Evolutionary conservation across 2,113 vertebrate genomes (phyloP).

Genomic region (Corythornis vintsioides): DNA sequence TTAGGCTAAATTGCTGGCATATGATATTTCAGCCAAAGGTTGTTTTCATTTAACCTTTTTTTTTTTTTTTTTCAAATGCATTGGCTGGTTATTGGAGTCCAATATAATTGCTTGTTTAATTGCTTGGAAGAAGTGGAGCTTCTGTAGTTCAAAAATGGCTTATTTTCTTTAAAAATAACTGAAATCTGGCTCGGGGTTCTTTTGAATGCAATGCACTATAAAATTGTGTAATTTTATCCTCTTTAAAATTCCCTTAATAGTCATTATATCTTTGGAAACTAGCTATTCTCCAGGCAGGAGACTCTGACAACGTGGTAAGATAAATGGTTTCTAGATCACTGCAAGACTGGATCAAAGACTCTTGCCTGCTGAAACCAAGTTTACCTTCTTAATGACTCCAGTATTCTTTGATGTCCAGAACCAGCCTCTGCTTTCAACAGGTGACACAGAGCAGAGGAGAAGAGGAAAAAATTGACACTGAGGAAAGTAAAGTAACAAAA

Average conservation of each 20-base stretch:
- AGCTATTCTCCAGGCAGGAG: conserved; percentile 25
- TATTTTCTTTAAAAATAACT: conserved; percentile 54
- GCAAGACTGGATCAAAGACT: neutral
- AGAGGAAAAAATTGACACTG: neutral
- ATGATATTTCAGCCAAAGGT: conserved; percentile 64
- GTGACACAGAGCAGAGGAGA: neutral
- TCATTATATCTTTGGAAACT: conserved; percentile 41
- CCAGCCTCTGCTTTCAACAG: neutral
- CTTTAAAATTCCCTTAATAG: conserved; percentile 44
- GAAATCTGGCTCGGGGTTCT: conserved; percentile 30
- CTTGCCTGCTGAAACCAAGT: neutral
- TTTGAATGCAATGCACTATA: neutral
- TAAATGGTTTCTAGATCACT: neutral
- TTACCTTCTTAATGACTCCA: neutral
- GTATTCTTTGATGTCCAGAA: neutral
- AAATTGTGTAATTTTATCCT: conserved; percentile 42
- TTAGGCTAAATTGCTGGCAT: conserved; percentile 64
- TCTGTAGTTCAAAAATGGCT: conserved; percentile 54
- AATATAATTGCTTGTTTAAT: conserved; percentile 62
- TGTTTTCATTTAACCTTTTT: conserved; percentile 69
- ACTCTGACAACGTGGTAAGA: neutral
- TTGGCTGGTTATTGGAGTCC: conserved; percentile 56
- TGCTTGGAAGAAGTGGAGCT: conserved; percentile 50
- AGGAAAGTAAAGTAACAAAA: neutral
- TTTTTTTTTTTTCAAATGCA: conserved; percentile 18